These are phyloP conservation scores for Paralichthys olivaceus DNA, from an alignment of 2,113 vertebrate species.

Conservation along the genomic window DNA sequence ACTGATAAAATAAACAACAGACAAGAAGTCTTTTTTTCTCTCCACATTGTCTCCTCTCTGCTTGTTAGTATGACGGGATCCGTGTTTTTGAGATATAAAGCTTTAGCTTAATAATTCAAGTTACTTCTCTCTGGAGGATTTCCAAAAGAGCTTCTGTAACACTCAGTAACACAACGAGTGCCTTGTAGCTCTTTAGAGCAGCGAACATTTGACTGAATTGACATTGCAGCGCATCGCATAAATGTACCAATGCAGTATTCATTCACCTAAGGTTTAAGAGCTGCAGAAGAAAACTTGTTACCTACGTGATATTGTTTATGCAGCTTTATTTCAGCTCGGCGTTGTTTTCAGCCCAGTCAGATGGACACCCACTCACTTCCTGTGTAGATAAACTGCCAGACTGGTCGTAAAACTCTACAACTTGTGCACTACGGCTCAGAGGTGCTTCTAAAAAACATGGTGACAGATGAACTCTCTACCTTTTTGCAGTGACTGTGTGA, in stretches of 20 bases:
- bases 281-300: not conserved
- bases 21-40: not conserved
- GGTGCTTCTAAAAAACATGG: not conserved
- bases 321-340: not conserved
- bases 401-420: constrained; percentile 11
- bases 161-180: no score
- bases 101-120: not conserved
- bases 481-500: not conserved
- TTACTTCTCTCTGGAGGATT: no score
- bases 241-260: not conserved
- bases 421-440: not conserved
- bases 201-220: not conserved
- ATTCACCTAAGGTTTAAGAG: not conserved
- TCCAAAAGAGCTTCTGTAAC: no score
- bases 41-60: not conserved
- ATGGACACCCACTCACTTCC: constrained; percentile 60
- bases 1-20: no score
- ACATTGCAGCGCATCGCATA: not conserved
- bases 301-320: not conserved
- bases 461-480: not conserved
- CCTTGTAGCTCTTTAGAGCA: not conserved
- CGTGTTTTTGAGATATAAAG: not conserved
- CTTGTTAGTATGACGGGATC: not conserved
- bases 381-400: constrained; percentile 39
- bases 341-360: constrained; percentile 18